A percentile compares a stretch with the other conserved stretches of the same genome.
These are phyloP conservation scores for Dermochelys coriacea DNA, from an alignment of 2,797 vertebrate genomes.

Conservation along the genomic window DNA sequence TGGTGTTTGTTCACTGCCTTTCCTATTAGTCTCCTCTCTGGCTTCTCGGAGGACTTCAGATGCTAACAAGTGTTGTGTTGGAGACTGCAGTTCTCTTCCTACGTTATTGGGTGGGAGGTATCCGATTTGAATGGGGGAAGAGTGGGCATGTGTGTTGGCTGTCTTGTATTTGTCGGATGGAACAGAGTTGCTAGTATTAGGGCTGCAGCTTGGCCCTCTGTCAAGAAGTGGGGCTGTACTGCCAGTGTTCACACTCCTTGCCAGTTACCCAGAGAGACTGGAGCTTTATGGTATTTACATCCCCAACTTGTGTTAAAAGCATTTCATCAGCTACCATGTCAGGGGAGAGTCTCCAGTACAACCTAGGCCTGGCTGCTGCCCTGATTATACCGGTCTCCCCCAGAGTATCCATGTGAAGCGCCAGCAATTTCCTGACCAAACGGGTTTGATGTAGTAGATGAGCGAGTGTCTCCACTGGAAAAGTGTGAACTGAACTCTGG, in stretches of 20 bases:
- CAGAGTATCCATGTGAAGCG: background rate
- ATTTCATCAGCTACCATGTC: background rate
- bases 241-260: background rate
- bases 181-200: background rate
- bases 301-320: background rate
- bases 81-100: background rate
- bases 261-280: background rate
- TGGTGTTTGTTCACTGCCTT: background rate
- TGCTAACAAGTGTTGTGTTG: background rate
- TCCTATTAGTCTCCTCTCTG: background rate
- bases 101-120: background rate
- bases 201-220: background rate
- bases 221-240: background rate
- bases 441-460: background rate
- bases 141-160: too few relatives aligned
- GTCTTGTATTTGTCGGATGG: background rate
- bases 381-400: background rate
- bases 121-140: background rate
- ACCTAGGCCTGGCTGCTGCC: background rate
- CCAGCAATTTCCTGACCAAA: too few relatives aligned
- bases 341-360: background rate
- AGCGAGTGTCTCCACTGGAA: background rate
- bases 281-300: background rate
- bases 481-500: background rate
- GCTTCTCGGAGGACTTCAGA: background rate